Evolutionary conservation across 2,113 vertebrate species (phyloP).

Genomic region (Protomyctophum bolini): DNA sequence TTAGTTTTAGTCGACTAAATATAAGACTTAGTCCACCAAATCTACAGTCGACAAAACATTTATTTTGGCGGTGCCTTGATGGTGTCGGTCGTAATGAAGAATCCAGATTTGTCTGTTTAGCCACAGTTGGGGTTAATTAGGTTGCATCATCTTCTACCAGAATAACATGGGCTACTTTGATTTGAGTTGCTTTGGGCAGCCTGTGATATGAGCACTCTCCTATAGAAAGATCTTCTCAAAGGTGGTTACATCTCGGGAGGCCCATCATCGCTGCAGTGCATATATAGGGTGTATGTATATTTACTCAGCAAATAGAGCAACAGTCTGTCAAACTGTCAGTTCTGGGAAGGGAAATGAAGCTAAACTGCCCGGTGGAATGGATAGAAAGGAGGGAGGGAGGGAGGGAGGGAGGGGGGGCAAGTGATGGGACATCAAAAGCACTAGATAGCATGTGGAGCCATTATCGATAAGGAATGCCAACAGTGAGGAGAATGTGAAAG

Average conservation of each 20-base stretch:
- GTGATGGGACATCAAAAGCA: too few relatives aligned
- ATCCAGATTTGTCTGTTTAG: neutral
- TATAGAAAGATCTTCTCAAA: slow-evolving; percentile 32
- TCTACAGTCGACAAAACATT: too few relatives aligned
- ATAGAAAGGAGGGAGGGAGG: neutral
- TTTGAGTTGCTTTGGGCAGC: neutral
- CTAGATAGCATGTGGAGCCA: neutral
- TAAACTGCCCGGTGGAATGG: neutral
- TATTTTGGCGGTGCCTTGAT: neutral
- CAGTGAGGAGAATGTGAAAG: neutral
- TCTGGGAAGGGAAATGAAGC: neutral
- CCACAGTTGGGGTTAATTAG: neutral
- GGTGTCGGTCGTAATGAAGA: neutral
- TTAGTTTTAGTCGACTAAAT: too few relatives aligned
- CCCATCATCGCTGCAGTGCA: neutral
- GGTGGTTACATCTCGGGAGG: neutral
- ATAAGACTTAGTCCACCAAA: too few relatives aligned
- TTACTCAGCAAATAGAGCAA: slow-evolving; percentile 15
- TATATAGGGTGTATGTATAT: slow-evolving; percentile 8
- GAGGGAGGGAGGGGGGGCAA: too few relatives aligned
- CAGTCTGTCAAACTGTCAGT: neutral
- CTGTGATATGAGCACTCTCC: neutral
- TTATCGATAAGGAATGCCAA: neutral
- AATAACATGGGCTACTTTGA: neutral
- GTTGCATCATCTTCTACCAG: neutral